phyloP scores from a whole-genome alignment of 2,797 vertebrate genomes.

The Anniella stebbinsi region DNA sequence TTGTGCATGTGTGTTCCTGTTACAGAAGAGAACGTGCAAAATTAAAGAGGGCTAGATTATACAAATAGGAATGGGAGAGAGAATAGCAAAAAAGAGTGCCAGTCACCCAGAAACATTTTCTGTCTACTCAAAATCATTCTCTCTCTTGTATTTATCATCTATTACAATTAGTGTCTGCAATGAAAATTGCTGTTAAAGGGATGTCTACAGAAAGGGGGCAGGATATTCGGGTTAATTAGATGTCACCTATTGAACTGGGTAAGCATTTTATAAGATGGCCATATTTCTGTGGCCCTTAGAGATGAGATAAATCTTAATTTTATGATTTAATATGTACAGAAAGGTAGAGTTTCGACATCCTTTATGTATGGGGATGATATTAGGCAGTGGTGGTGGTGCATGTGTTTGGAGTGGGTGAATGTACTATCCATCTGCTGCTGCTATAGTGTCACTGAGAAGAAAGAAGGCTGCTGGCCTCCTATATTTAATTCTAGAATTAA shows the following conservation, averaged over 20 bases:
- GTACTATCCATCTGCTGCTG: not conserved
- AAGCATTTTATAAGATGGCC: not conserved
- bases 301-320: not conserved
- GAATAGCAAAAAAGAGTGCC: constrained; percentile 3
- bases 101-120: not conserved
- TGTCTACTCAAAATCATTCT: not conserved
- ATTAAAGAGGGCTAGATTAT: not conserved
- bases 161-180: not conserved
- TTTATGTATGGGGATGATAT: not conserved
- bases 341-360: not conserved
- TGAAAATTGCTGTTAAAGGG: not conserved
- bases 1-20: constrained; percentile 19
- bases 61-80: not conserved
- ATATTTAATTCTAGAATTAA: not conserved
- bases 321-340: not conserved
- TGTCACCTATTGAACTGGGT: not conserved
- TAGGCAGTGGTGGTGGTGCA: not conserved
- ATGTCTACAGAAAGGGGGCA: not conserved
- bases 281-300: not conserved
- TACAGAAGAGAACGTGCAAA: constrained; percentile 19
- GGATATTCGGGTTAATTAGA: not conserved
- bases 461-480: not conserved
- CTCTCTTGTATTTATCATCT: not conserved
- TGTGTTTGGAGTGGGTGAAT: not conserved
- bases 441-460: not conserved